A percentile compares a stretch with the other conserved stretches of the same genome.
Evolutionary conservation across 1,140 invertebrate genomes (phyloP).

Genomic region (Polyergus mexicanus): DNA sequence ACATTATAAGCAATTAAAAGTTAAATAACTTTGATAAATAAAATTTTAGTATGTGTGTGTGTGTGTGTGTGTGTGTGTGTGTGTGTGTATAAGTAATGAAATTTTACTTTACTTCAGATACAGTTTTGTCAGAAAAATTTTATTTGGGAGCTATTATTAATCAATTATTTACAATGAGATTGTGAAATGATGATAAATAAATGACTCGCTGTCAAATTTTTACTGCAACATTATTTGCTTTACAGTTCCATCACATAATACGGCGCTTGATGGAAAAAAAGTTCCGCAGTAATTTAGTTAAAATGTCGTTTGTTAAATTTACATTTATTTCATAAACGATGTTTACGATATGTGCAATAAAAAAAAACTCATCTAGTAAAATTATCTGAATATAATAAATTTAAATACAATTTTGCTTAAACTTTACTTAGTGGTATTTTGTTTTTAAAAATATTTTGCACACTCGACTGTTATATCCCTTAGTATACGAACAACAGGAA

Average conservation of each 20-base stretch:
- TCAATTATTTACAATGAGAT: neutral
- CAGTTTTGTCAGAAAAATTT: neutral
- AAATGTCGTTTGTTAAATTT: slow-evolving; percentile 41
- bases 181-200: slow-evolving; percentile 3
- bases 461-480: neutral
- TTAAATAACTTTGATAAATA: neutral
- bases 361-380: neutral
- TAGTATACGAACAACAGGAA: neutral
- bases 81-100: neutral
- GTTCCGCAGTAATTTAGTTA: slow-evolving; percentile 23
- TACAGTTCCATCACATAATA: neutral
- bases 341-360: neutral
- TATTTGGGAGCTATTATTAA: slow-evolving; percentile 11
- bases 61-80: no score
- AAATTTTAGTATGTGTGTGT: neutral
- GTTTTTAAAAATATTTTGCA: slow-evolving; percentile 3
- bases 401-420: neutral
- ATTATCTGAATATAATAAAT: neutral
- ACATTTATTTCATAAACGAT: neutral
- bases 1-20: neutral
- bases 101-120: neutral
- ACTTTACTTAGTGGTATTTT: neutral
- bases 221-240: neutral
- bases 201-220: neutral
- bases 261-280: neutral